Base-by-base conservation (phyloP, 2,113 vertebrate genomes). In the Odocoileus virginianus region DNA sequence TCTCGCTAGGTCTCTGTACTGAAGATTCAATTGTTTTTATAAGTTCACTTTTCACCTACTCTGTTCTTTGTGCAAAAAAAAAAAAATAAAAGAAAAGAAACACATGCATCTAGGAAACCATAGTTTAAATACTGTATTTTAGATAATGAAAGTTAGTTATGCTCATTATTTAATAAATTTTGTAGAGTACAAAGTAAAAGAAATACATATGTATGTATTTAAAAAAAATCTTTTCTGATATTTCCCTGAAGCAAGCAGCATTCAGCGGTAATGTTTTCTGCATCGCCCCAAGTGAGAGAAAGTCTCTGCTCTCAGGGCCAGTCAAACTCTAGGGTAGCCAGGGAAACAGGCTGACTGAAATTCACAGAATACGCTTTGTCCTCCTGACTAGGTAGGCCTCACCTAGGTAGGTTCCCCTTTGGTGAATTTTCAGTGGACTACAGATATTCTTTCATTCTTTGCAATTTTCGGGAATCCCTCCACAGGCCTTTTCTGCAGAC, bases 151-250 rank as follows among this genome's bases (percentile, higher is more conserved):
- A 93, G 83, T 95, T 98, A 98, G 98, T 91, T 89, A 97, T 97
- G 89, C 96, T 92, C 30, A 36, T 98, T 99, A 99, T 99, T 99
- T 99, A 99, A 99, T 98, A 99, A 98, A 98, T 98, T 98, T 98
- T 99, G 98, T 99, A 98, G 99, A 99, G 97, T 98, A 76, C 89
- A 98, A 97, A 98, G 98, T 98, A 98, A 98, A 98, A 98, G n/a
- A 71, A 71, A 36, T 71, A 55, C 23, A 55, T 88, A 58, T 54
- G 25, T 28, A 21, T 71, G 23, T 27, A 25, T 27, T 28, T 13
- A 36, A 47, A 45, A 64, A 82, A 82, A 17, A 17, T 7, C 14
- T 57, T 27, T 64, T 67, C 82, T 74, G 23, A 45, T 88, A 7
- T 81, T 90, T 96, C 54, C 43, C 55, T 25, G 40, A 85, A 36